Evolutionary conservation across 2,797 vertebrate species (phyloP).

Genomic region (Pseudomugil gertrudae): DNA sequence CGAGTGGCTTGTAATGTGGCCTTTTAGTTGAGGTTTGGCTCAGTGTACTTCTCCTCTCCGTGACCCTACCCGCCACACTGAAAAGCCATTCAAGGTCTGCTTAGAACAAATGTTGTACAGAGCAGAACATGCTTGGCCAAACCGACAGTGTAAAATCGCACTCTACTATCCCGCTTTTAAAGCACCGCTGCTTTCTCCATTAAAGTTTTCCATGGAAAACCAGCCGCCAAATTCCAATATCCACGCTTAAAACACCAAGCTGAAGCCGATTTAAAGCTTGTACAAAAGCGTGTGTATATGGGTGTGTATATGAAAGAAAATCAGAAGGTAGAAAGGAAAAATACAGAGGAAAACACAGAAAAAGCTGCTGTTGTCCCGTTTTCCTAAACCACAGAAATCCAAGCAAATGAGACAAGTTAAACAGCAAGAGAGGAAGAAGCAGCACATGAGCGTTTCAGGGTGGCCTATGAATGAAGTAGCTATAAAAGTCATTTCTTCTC

Average conservation of each 20-base stretch:
- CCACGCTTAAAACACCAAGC: slow-evolving; percentile 65
- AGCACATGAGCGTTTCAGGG: slow-evolving; percentile 54
- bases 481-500: slow-evolving; percentile 38
- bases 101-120: slow-evolving; percentile 74
- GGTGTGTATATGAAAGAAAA: slow-evolving; percentile 18
- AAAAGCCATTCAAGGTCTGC: slow-evolving; percentile 69
- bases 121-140: slow-evolving; percentile 76
- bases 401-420: slow-evolving; percentile 41
- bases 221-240: slow-evolving; percentile 71
- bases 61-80: slow-evolving; percentile 72
- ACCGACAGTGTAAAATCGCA: slow-evolving; percentile 73
- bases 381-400: slow-evolving; percentile 67
- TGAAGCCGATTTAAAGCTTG: slow-evolving; percentile 55
- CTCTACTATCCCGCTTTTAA: slow-evolving; percentile 67
- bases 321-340: slow-evolving; percentile 47
- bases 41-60: slow-evolving; percentile 55
- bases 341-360: slow-evolving; percentile 49
- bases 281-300: slow-evolving; percentile 18
- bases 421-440: slow-evolving; percentile 44
- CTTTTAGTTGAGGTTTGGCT: slow-evolving; percentile 72
- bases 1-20: slow-evolving; percentile 60
- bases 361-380: slow-evolving; percentile 65
- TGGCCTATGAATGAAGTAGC: slow-evolving; percentile 41
- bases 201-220: slow-evolving; percentile 77
- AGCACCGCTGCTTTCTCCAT: slow-evolving; percentile 78